phyloP scores from a whole-genome alignment of 1,140 invertebrate species.

The Penaeus vannamei region DNA sequence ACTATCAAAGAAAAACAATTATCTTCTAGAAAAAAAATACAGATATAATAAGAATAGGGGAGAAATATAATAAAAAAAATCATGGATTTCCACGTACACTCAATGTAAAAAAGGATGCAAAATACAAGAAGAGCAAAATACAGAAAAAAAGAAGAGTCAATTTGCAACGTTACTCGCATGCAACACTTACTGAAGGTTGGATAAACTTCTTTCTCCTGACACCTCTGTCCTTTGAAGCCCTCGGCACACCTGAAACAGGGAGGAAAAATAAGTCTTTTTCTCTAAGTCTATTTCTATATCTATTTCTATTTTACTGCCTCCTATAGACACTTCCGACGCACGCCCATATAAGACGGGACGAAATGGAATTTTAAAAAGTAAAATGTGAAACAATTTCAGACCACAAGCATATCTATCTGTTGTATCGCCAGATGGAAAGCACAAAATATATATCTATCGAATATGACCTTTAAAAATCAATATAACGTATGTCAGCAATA shows the following conservation, averaged over 20 bases:
- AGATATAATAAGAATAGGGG: background rate
- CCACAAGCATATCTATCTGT: background rate
- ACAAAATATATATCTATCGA: too few relatives aligned
- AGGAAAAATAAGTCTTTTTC: background rate
- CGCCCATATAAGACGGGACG: background rate
- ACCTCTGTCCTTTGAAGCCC: conserved; percentile 65
- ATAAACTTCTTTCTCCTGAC: conserved; percentile 64
- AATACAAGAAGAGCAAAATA: background rate
- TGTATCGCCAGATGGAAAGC: too few relatives aligned
- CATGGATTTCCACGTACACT: too few relatives aligned
- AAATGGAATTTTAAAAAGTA: background rate
- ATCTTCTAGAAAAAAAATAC: background rate
- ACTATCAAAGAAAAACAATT: too few relatives aligned
- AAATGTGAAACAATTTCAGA: background rate
- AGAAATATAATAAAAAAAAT: background rate
- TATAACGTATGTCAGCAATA: too few relatives aligned
- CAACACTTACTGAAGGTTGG: conserved; percentile 60
- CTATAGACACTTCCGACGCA: background rate
- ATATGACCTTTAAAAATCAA: too few relatives aligned
- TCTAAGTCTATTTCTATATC: too few relatives aligned
- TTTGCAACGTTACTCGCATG: too few relatives aligned
- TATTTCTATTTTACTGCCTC: background rate
- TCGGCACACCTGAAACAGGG: conserved; percentile 53
- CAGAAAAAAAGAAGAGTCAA: background rate
- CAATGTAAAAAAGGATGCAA: background rate